Evolutionary conservation across 2,113 vertebrate species (phyloP), one percentile per base, ranked within the genome.

Genomic region (Pseudolaguvia tuberculata): DNA sequence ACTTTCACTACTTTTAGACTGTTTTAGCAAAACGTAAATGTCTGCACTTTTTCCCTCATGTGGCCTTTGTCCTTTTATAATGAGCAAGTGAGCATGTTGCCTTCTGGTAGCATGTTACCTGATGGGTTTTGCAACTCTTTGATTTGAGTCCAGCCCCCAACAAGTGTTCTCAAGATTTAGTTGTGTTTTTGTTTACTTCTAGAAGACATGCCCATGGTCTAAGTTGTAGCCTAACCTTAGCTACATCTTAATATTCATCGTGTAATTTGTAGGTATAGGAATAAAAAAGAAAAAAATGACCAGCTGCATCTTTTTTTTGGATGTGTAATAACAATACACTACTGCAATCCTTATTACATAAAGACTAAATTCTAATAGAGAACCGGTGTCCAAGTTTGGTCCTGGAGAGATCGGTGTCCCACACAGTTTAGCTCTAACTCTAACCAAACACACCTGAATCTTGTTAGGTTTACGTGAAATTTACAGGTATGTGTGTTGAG

Each of bases 21-120:
- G 8, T 74, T 29, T 42, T 35, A 39, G 72, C n/a, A n/a, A 67
- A 23, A 11, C 17, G 21, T 51, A 47, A 25, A 23, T 0, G 39
- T 77, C 73, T 53, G 75, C 67, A 70, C 56, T 55, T 71, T 71
- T 35, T 35, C 3, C 70, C 48, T 77, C 75, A 25, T 53, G 58
- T 45, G 47, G 52, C 67, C 31, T 76, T 61, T 70, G 72, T 53
- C 72, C 31, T 75, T 53, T 17, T 15, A 56, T 51, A 62, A 27
- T 63, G 58, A 73, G 39, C n/a, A 25, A 8, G n/a, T 73, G 51
- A 56, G 13, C 23, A 17, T 21, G 45, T 29, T 50, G 57, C 57
- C 71, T 73, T 29, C 25, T 73, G 57, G 61, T 73, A 21, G 25
- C 45, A 23, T 53, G 25, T 42, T 29, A 27, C 45, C 23, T 50